Base-by-base conservation (phyloP, 2,797 vertebrate species). In the Lindbergichthys nudifrons region DNA sequence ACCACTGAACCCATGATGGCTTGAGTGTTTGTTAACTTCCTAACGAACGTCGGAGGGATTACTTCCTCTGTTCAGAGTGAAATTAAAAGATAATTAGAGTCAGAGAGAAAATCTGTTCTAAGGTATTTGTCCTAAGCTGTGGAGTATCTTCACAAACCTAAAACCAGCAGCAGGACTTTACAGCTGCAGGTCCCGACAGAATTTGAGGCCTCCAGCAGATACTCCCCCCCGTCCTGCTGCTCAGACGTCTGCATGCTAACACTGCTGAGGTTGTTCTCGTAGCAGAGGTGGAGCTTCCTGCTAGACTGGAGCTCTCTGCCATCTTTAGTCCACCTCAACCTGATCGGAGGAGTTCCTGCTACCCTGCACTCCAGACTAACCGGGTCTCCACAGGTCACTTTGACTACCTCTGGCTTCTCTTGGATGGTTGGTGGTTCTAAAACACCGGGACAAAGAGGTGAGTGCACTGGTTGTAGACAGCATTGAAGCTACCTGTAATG, bases 351-450 rank as follows among this genome's bases (percentile, higher is more conserved):
- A 65, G 95, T 96, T 74, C 96, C 97, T 60, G 92, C 88, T 70
- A 98, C 93, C 61, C 95, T 96, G 81, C 96, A 96, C 70, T 98
- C 96, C 86, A 98, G 93, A 87, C 94, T 97, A 82, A 97, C 96
- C 0, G 96, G 96, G 84, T 97, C 96, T 88, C 94, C 95, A 87
- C 93, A 91, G n/a, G 96, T 97, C 39, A 96, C 96, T 89, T 94
- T 96, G 65, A 97, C 91, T 46, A 95, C 93, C 62, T 96, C 96
- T 68, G 95, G 91, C 67, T 94, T 97, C 89, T 97, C 96, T 91
- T 93, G 83, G 81, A 97, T 96, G 63, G 72, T 92, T 65, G 96
- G 96, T 69, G 96, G 96, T 86, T 97, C 97, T 98, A 93, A 46
- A 81, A 83, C 15, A 69, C 39, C 74, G 62, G 75, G 43, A 66